Evolutionary conservation across 2,797 vertebrate genomes (phyloP).

Genomic region (Lepilemur ruficaudatus): DNA sequence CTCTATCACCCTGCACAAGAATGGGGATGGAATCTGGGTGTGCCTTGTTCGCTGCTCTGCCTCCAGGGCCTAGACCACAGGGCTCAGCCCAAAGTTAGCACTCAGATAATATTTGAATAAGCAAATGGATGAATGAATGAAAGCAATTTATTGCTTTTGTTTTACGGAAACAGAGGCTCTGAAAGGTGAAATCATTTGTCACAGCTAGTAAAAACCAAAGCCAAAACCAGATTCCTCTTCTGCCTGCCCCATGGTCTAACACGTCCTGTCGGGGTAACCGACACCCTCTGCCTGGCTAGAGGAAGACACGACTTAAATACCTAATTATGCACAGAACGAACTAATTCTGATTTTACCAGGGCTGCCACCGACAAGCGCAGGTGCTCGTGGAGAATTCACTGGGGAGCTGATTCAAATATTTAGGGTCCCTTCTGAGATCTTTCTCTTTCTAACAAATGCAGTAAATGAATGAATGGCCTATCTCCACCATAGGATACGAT

Average conservation of each 20-base stretch:
- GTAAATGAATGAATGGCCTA: no score
- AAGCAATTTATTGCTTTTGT: neutral
- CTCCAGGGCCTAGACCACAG: neutral
- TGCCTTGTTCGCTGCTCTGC: accelerated
- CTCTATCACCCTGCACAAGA: neutral
- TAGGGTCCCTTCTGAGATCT: neutral
- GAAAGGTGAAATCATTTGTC: neutral
- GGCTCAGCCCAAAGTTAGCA: neutral
- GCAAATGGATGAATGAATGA: neutral
- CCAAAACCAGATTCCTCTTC: accelerated
- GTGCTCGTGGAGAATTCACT: neutral
- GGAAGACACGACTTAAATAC: neutral
- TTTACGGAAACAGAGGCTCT: neutral
- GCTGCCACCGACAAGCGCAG: neutral
- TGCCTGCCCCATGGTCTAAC: neutral
- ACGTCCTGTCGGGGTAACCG: accelerated
- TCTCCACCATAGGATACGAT: neutral
- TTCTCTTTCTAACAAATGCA: conserved; percentile 11
- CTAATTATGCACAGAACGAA: accelerated
- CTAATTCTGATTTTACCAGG: neutral
- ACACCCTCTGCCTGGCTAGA: neutral
- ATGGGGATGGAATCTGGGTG: neutral
- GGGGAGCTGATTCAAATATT: neutral
- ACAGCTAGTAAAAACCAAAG: neutral
- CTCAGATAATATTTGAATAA: neutral